Percentiles rank a stretch among this genome's conserved stretches.
Evolutionary conservation across 2,797 vertebrate genomes (phyloP).

Genomic region (Nasua narica): DNA sequence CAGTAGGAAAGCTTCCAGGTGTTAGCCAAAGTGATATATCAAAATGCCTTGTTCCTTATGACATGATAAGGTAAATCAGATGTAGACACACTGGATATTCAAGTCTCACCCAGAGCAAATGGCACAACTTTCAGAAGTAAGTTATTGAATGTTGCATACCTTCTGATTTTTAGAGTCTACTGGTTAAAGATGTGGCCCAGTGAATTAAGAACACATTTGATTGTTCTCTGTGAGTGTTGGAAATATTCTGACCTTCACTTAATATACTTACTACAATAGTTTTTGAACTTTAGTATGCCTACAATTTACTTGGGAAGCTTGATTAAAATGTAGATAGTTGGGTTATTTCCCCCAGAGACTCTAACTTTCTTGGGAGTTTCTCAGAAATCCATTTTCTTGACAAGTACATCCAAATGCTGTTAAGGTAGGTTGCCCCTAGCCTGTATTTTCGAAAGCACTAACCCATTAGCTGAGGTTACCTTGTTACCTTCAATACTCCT

Average conservation of each 20-base stretch:
- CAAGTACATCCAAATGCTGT: not conserved
- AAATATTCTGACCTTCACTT: conserved; percentile 17
- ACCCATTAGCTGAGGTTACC: not conserved
- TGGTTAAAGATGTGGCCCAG: not conserved
- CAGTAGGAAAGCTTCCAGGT: not conserved
- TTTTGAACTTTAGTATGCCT: not conserved
- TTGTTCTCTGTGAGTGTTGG: not conserved
- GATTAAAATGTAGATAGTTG: not conserved
- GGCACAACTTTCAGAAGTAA: not conserved
- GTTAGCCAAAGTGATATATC: not conserved
- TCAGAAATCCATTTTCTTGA: not conserved
- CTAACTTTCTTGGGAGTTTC: not conserved
- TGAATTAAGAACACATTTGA: not conserved
- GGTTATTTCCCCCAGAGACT: not conserved
- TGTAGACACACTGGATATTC: not conserved
- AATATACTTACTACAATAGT: not conserved
- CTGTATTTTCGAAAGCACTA: not conserved
- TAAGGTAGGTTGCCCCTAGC: not conserved
- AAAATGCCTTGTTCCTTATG: not conserved
- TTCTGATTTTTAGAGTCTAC: not conserved
- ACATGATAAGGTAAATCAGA: not conserved
- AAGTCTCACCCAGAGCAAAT: not conserved
- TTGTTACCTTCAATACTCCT: not conserved
- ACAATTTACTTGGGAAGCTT: not conserved
- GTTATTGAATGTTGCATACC: not conserved